Percentiles rank a stretch among this genome's conserved stretches.
Evolutionary conservation across 2,888 invertebrate species (phyloP).

Genomic region (Endomychus coccineus): DNA sequence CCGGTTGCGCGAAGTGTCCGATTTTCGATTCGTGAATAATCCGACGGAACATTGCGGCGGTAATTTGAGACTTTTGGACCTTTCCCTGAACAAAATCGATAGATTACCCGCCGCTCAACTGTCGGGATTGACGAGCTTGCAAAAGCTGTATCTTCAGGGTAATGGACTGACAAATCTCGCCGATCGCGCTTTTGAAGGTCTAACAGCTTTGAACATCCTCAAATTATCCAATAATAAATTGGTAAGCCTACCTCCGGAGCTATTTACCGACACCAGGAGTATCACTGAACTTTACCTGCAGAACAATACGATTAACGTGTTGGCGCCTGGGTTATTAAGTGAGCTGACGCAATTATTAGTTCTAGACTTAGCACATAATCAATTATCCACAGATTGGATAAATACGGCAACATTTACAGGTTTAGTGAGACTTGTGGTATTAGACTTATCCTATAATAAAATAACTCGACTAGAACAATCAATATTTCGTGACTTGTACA

Average conservation of each 20-base stretch:
- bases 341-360: conserved; percentile 68
- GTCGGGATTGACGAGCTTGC: conserved; percentile 61
- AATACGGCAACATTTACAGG: conserved; percentile 74
- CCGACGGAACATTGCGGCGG: conserved; percentile 62
- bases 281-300: conserved; percentile 73
- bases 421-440: conserved; percentile 64
- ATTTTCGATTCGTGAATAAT: conserved; percentile 60
- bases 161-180: conserved; percentile 70
- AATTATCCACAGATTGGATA: conserved; percentile 75
- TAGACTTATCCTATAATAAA: conserved; percentile 70
- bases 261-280: conserved; percentile 71
- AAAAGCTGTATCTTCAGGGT: conserved; percentile 67
- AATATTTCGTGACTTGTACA: conserved; percentile 70
- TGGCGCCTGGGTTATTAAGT: conserved; percentile 72
- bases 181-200: conserved; percentile 69
- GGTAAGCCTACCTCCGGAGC: conserved; percentile 70
- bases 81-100: conserved; percentile 73
- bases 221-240: conserved; percentile 76
- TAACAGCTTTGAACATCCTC: conserved; percentile 63
- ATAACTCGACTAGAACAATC: conserved; percentile 68
- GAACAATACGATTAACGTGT: conserved; percentile 73
- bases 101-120: conserved; percentile 64
- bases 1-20: conserved; percentile 65
- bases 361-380: conserved; percentile 70
- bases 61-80: conserved; percentile 62